A percentile compares a stretch with the other conserved stretches of the same genome.
Conservation (phyloP, 1,140 invertebrate species). For the Zaprionus inermis region DNA sequence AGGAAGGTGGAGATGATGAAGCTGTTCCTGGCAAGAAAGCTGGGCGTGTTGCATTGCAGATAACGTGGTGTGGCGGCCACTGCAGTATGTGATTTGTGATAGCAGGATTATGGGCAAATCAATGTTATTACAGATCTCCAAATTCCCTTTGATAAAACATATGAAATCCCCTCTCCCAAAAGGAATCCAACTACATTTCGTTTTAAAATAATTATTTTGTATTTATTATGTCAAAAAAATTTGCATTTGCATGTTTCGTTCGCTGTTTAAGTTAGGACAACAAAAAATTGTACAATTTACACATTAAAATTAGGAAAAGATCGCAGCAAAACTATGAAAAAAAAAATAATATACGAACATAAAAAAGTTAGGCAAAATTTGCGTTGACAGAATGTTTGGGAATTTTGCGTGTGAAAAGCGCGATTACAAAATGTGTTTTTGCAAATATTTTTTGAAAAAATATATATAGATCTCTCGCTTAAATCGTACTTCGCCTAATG, state of each 20-base stretch:
- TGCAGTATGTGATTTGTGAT: no score
- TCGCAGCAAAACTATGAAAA: conserved; percentile 44
- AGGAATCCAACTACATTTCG: background rate
- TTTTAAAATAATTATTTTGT: conserved; percentile 78
- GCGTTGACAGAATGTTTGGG: background rate
- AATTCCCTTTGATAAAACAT: background rate
- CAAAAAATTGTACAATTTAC: conserved; percentile 81
- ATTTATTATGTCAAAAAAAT: conserved; percentile 75
- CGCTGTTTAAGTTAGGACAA: conserved; percentile 72
- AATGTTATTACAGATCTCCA: background rate
- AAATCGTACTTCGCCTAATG: conserved; percentile 28
- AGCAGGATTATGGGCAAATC: no score
- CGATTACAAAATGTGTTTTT: conserved; percentile 34
- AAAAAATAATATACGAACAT: conserved; percentile 19
- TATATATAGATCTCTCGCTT: conserved; percentile 28
- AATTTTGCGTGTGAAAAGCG: conserved; percentile 18
- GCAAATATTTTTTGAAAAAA: conserved; percentile 49
- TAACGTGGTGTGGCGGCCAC: conserved; percentile 27
- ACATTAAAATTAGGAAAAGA: conserved; percentile 68
- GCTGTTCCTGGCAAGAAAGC: background rate
- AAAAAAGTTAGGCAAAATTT: conserved; percentile 23
- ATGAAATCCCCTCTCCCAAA: background rate
- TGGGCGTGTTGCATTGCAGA: conserved; percentile 42
- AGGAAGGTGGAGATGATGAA: conserved; percentile 23
- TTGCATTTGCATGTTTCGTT: conserved; percentile 64